Base-by-base conservation (phyloP, 2,888 invertebrate species). In the Ctenicera cuprea region DNA sequence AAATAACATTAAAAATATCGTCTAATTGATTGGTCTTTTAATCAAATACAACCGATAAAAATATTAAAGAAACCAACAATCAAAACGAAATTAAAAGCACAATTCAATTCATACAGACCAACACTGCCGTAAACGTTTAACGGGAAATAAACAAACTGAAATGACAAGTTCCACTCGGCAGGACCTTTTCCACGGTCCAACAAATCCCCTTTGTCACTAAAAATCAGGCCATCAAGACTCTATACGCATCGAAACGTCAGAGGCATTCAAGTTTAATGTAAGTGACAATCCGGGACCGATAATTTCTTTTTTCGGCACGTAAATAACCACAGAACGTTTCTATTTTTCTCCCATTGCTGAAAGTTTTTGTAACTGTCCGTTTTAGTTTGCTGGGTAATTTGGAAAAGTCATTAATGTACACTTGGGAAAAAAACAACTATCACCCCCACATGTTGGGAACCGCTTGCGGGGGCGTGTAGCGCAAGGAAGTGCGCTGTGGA, bases 401-500 rank as follows among this genome's bases (percentile, higher is more conserved):
- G 16, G 14, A 45, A 16, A 4, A 16, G 16, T 45, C 3, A 45
- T 45, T 14, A n/a, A n/a, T n/a, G n/a, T n/a, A n/a, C 11, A 14
- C 43, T 14, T 12, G 7, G 11, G 48, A 22, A 48, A 67, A 62
- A 14, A 43, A 38, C 62, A 52, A 37, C 63, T 63, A 65, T 65
- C 43, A 22, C 20, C 33, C 70, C 38, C 52, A 65, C 70, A 71
- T 75, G 74, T 75, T 75, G 67, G 57, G 71, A 43, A 63, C 68
- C 66, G 61, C 68, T 73, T 62, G 61, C 74, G 76, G 77, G 77
- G 74, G 73, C 67, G 79, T 69, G 71, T 65, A 70, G 77, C 79
- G 78, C 79, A 76, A 71, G 74, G 72, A 71, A 73, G 78, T 81
- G 80, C 81, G 81, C 80, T 77, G 77, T 77, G 79, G 77, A 76